Conservation (phyloP, 2,888 invertebrate genomes). For the Cheilosia vernalis region DNA sequence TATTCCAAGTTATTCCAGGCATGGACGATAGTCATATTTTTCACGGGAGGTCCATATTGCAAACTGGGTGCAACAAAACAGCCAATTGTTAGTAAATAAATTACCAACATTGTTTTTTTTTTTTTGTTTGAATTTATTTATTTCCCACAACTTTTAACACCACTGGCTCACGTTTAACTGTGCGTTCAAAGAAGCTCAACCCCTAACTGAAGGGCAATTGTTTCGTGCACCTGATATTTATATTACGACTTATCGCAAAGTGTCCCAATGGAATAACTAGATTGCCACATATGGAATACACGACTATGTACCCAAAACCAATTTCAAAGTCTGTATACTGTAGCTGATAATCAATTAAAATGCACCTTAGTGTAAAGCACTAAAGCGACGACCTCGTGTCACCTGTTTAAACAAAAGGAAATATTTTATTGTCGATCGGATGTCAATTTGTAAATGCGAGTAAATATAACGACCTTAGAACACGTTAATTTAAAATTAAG, state of each 20-base stretch:
- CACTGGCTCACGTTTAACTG: neutral
- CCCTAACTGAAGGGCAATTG: conserved; percentile 3
- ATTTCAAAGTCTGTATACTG: too few species aligned
- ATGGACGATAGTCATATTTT: conserved; percentile 44
- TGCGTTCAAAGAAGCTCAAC: neutral
- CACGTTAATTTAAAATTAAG: too few species aligned
- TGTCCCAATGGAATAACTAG: neutral
- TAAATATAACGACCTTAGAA: too few species aligned
- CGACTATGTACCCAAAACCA: too few species aligned
- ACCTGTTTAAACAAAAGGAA: too few species aligned
- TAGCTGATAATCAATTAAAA: too few species aligned
- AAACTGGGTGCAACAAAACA: conserved; percentile 15
- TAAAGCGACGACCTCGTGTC: too few species aligned
- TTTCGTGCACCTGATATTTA: conserved; percentile 9
- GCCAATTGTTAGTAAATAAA: conserved; percentile 18
- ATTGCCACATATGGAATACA: neutral
- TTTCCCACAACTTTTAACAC: neutral
- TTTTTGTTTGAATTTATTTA: neutral
- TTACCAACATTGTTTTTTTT: conserved; percentile 19
- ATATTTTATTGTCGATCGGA: too few species aligned
- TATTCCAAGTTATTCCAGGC: conserved; percentile 60
- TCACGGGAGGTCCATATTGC: conserved; percentile 4
- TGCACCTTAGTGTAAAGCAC: too few species aligned
- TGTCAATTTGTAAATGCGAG: too few species aligned
- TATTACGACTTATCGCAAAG: neutral